phyloP scores from a whole-genome alignment of 2,113 vertebrate genomes.

The Cyphomyrus discorhynchus region DNA sequence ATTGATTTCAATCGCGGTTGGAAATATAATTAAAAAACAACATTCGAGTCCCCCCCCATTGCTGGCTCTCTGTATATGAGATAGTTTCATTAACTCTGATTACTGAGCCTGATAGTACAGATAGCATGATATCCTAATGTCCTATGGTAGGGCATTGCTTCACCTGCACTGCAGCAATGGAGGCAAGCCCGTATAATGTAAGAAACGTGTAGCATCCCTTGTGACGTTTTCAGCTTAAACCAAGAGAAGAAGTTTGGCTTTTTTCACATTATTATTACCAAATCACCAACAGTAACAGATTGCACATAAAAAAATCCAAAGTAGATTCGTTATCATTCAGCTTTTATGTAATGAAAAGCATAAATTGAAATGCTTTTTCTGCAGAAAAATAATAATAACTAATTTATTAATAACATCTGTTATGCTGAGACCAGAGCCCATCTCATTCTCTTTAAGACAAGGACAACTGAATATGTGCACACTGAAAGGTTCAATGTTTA shows the following conservation, averaged over 20 bases:
- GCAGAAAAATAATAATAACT: background rate
- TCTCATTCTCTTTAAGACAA: background rate
- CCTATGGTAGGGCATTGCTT: background rate
- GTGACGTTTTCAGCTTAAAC: background rate
- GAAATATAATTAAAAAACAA: background rate
- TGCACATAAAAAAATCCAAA: background rate
- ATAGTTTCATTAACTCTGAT: conserved; percentile 12
- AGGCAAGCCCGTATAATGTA: background rate
- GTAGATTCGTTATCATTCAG: background rate
- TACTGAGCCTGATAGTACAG: background rate
- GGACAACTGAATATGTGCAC: background rate
- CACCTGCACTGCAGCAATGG: background rate
- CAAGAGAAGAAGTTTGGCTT: background rate
- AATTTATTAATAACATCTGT: background rate
- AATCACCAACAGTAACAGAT: background rate
- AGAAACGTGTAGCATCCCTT: background rate
- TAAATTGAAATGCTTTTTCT: background rate
- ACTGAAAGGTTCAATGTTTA: background rate
- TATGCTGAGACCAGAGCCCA: background rate
- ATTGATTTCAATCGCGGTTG: background rate
- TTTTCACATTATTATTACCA: background rate
- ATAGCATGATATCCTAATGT: background rate
- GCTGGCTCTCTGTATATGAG: background rate
- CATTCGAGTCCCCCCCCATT: background rate
- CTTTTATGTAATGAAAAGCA: background rate